These are phyloP conservation scores for Phalacrocorax brasilianus DNA, from an alignment of 2,113 vertebrate genomes.

Conservation along the genomic window DNA sequence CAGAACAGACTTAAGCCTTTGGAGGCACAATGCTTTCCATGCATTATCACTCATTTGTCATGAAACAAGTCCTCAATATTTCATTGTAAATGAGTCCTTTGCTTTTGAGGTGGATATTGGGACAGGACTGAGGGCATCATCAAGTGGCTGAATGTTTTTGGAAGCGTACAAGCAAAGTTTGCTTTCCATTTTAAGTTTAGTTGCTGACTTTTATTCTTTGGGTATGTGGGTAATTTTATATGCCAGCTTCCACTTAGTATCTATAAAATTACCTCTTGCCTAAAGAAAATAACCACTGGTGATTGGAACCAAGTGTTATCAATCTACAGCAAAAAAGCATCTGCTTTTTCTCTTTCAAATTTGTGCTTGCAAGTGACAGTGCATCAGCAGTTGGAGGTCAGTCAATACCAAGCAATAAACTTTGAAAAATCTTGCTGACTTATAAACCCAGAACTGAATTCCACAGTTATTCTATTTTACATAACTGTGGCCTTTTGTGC, in stretches of 20 bases:
- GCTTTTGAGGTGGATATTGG: background rate
- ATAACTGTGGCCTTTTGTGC: background rate
- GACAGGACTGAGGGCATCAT: background rate
- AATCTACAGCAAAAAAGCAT: background rate
- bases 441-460: background rate
- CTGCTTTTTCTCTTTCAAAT: background rate
- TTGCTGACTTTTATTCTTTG: background rate
- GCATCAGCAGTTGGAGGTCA: background rate
- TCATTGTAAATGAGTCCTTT: background rate
- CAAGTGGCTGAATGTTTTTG: background rate
- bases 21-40: background rate
- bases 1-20: background rate
- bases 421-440: background rate
- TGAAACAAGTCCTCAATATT: background rate
- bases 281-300: background rate
- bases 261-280: background rate
- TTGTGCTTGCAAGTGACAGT: background rate
- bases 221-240: background rate
- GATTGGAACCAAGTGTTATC: background rate
- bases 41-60: background rate
- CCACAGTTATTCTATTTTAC: background rate
- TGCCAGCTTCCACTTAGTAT: background rate
- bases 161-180: background rate
- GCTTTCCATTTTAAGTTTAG: background rate
- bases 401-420: background rate